Evolutionary conservation across 2,888 invertebrate species (phyloP), one percentile per base, ranked within the genome.

Genomic region (Lasioglossum oenotherae): DNA sequence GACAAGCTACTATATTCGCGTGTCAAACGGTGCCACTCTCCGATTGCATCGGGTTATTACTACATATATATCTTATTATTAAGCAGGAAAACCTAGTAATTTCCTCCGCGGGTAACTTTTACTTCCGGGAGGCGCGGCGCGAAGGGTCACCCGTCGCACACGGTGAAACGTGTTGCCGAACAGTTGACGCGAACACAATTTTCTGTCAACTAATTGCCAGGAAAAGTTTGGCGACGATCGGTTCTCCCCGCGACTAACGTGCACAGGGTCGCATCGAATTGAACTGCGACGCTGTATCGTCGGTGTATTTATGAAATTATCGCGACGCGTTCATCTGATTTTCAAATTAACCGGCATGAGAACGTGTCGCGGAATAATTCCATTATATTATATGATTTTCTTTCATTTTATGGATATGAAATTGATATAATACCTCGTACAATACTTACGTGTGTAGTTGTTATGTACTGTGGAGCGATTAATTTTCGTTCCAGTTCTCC

Each of bases 181-280:
- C 12, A 27, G 16, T 31, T 80, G 74, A 72, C 71, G 82, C 60
- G 69, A 80, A 46, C 60, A 60, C 60, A 83, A 83, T 80, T 83
- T 80, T 83, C 75, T 60, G 27, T 72, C 53, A 73, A 83, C n/a
- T 72, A 75, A 64, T 49, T 75, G 57, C 19, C 27, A 76, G 64
- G 72, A 72, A 76, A 83, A 80, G 60, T 60, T 75, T 27, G 16
- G 14, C 60, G 74, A 53, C 69, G 57, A 16, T 35, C 23, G 19
- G 53, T 10, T 10, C 8, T 53, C 23, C 49, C 5, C 27, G n/a
- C 27, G 57, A n/a, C 57, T 27, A 12, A 23, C 57, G 4, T 57
- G 14, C 1, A 60, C 27, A 14, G 27, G 14, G 14, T 60, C 8
- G 8, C 60, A 27, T 60, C 60, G 14, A 14, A 27, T 27, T 12